A percentile compares a stretch with the other conserved stretches of the same genome.
These are phyloP conservation scores for Eupeodes latifasciatus DNA, from an alignment of 2,888 invertebrate genomes.

Conservation along the genomic window DNA sequence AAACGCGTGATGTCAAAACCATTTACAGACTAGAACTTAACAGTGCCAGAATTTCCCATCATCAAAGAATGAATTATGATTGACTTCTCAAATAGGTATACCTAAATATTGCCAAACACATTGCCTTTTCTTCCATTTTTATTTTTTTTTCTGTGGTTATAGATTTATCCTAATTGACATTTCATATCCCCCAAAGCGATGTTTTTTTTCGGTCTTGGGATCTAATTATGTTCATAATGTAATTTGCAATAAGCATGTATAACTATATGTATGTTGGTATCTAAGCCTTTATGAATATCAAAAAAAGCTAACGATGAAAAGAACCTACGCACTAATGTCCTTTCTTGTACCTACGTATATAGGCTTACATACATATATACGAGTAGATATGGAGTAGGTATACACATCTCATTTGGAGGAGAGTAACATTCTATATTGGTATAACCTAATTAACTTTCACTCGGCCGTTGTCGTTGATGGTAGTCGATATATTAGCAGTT, in stretches of 20 bases:
- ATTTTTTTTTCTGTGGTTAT: slow-evolving; percentile 43
- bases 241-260: slow-evolving; percentile 66
- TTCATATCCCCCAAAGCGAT: slow-evolving; percentile 70
- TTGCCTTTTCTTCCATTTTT: slow-evolving; percentile 13
- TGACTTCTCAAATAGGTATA: slow-evolving; percentile 4
- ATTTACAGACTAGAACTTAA: not conserved
- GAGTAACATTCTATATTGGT: slow-evolving; percentile 63
- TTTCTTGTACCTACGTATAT: not conserved
- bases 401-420: slow-evolving; percentile 38
- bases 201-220: slow-evolving; percentile 40
- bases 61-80: slow-evolving; percentile 32
- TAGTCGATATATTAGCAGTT: slow-evolving; percentile 34
- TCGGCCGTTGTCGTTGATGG: slow-evolving; percentile 27
- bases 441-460: slow-evolving; percentile 75
- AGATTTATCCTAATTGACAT: slow-evolving; percentile 73
- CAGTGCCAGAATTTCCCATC: not conserved
- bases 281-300: slow-evolving; percentile 1
- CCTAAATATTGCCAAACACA: not conserved
- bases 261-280: not conserved
- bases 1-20: not conserved
- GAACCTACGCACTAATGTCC: slow-evolving; percentile 50
- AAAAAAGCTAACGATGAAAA: slow-evolving; percentile 8
- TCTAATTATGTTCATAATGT: slow-evolving; percentile 66
- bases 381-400: not conserved
- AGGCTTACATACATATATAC: not conserved